Evolutionary conservation across 2,888 invertebrate species (phyloP).

Genomic region (Yponomeuta plumbellus): DNA sequence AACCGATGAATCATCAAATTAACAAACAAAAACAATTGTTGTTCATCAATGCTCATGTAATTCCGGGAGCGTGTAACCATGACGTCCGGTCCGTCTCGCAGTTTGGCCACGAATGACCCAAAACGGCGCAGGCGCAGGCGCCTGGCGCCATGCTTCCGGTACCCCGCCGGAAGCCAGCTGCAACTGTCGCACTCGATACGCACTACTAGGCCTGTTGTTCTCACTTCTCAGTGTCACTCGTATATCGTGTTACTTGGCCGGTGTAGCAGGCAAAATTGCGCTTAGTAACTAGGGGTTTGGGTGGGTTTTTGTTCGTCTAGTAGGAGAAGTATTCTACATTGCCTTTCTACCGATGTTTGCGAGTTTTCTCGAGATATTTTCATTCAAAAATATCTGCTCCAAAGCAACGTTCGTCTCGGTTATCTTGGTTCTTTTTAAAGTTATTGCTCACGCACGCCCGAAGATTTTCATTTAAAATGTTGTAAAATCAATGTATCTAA

Average conservation of each 20-base stretch:
- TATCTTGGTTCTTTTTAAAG: too few species aligned
- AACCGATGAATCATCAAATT: too few species aligned
- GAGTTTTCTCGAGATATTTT: conserved; percentile 12
- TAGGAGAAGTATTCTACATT: not conserved
- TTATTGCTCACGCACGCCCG: not conserved
- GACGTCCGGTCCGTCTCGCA: conserved; percentile 50
- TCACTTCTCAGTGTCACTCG: conserved; percentile 13
- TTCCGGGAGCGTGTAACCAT: conserved; percentile 27
- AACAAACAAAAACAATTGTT: too few species aligned
- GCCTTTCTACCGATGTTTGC: conserved; percentile 2
- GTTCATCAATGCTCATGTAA: not conserved
- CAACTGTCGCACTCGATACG: conserved; percentile 52
- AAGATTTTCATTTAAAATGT: not conserved
- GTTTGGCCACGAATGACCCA: conserved; percentile 39
- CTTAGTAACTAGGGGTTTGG: not conserved
- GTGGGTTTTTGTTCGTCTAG: not conserved
- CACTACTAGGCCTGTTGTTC: conserved; percentile 50
- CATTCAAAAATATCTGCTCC: not conserved
- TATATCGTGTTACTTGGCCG: not conserved
- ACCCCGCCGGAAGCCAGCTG: conserved; percentile 58
- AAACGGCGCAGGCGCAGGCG: conserved; percentile 45
- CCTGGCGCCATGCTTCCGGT: conserved; percentile 61
- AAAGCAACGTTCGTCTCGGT: too few species aligned
- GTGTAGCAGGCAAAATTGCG: not conserved
- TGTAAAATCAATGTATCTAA: conserved; percentile 4